Base-by-base conservation (phyloP, 2,113 vertebrate species). In the Dasyprocta punctata region DNA sequence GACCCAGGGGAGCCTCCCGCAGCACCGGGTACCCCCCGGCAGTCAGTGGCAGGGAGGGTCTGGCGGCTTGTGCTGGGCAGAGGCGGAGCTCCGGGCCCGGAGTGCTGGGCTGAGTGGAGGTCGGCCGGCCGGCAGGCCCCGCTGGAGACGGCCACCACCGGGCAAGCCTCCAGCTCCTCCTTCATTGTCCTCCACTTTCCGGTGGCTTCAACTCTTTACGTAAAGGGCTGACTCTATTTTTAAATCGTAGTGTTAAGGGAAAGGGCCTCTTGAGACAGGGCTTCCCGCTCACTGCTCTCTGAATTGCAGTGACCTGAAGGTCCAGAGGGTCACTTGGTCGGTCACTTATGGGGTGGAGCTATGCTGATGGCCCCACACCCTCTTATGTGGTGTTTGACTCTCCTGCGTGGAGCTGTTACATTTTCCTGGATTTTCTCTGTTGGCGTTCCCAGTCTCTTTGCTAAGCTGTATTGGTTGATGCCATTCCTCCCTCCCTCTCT, bases 271-370 rank as follows among this genome's bases (percentile, higher is more conserved):
- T 33, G 22, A 19, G 0, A 3, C 8, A 58, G 63, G 52, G 17
- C 22, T 28, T 36, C 22, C 47, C 38, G 1, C 3, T 38, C 24
- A 0, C 13, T 1, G 56, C 78, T 9, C 41, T 33, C 80, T 24
- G 71, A 7, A 30, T 7, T 0, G 4, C 1, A 2, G 8, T 4
- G 7, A 4, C 5, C 0, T n/a, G 9, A 4, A 20, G 61, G 52
- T 19, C 90, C 10, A 1, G 3, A 4, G 14, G 17, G 63, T 65
- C 13, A 65, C 30, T 65, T 38, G 3, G n/a, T 38, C 1, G 22
- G 75, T 19, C 44, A n/a, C 16, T 1, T 0, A 3, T 3, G 4
- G 26, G 1, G 47, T 30, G 0, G 3, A 14, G 41, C 20, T 33
- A 3, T 4, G 0, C n/a, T 26, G 49, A 22, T 6, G 9, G 20